Conservation (phyloP, 2,113 vertebrate species). For the Stigmatopora nigra region DNA sequence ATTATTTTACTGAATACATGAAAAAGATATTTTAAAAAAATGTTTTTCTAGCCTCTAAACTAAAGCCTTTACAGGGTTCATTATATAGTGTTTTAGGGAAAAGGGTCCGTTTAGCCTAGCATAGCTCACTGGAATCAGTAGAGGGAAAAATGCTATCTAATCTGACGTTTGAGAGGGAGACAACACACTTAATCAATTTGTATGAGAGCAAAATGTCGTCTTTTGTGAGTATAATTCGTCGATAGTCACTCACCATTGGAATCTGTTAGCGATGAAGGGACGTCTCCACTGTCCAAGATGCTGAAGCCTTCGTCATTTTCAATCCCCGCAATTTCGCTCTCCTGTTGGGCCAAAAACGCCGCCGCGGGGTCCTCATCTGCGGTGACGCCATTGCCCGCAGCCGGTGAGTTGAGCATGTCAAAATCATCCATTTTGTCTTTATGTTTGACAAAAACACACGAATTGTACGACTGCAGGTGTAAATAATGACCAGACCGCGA, state of each 20-base stretch:
- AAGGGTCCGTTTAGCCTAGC: not conserved
- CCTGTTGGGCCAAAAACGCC: slow-evolving; percentile 86
- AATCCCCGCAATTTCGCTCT: slow-evolving; percentile 88
- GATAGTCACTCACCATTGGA: slow-evolving; percentile 48
- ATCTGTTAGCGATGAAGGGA: slow-evolving; percentile 71
- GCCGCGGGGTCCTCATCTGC: slow-evolving; percentile 85
- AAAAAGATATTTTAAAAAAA: not conserved
- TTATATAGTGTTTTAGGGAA: not conserved
- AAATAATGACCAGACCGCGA: slow-evolving; percentile 25
- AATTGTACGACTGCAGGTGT: slow-evolving; percentile 27
- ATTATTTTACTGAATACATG: not conserved
- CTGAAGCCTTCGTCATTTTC: slow-evolving; percentile 87
- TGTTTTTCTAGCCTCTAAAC: not conserved
- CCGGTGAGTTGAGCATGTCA: slow-evolving; percentile 66
- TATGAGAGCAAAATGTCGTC: not conserved
- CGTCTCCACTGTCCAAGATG: slow-evolving; percentile 85
- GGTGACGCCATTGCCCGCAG: slow-evolving; percentile 65
- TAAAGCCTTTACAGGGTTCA: too few species aligned
- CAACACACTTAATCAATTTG: not conserved
- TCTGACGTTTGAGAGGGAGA: not conserved
- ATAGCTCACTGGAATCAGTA: not conserved
- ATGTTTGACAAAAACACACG: slow-evolving; percentile 5
- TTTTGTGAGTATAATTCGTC: not conserved
- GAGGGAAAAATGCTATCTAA: not conserved
- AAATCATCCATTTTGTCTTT: slow-evolving; percentile 69